Evolutionary conservation across 2,888 invertebrate genomes (phyloP).

Genomic region (Drosophila recens): DNA sequence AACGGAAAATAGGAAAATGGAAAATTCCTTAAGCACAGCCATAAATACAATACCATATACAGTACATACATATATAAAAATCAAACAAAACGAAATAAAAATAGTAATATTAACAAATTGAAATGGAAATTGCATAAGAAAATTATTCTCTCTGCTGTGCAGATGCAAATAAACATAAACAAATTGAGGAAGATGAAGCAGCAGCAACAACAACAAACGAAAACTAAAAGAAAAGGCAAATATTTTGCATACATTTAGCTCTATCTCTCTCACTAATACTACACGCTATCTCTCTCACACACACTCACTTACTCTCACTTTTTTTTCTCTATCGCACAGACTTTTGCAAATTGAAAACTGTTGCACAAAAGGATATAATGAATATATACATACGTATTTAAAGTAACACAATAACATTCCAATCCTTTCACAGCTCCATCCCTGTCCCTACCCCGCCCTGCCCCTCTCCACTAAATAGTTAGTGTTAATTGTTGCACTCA

Average conservation of each 20-base stretch:
- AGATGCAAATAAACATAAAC: conserved; percentile 80
- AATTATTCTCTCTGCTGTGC: conserved; percentile 82
- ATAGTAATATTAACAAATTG: conserved; percentile 39
- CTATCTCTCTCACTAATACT: conserved; percentile 9
- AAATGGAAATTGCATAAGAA: conserved; percentile 48
- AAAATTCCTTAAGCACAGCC: conserved; percentile 11
- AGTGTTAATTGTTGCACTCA: conserved; percentile 9
- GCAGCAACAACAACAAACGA: conserved; percentile 25
- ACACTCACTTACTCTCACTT: conserved; percentile 5
- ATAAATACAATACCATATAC: conserved; percentile 4
- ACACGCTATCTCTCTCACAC: conserved; percentile 9
- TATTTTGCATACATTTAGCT: conserved; percentile 51
- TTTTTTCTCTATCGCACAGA: conserved; percentile 23
- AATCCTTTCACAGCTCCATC: conserved; percentile 26
- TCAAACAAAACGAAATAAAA: conserved; percentile 29
- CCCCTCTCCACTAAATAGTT: not conserved
- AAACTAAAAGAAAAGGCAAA: conserved; percentile 41
- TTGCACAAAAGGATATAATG: conserved; percentile 31
- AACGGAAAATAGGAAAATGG: not conserved
- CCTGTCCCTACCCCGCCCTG: conserved; percentile 16
- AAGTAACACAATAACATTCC: conserved; percentile 37
- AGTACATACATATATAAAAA: conserved; percentile 15
- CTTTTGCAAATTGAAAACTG: conserved; percentile 16
- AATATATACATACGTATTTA: conserved; percentile 24
- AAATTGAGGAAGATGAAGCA: conserved; percentile 4